Conservation (phyloP, 1,140 invertebrate genomes). For the Charaxes varanes region DNA sequence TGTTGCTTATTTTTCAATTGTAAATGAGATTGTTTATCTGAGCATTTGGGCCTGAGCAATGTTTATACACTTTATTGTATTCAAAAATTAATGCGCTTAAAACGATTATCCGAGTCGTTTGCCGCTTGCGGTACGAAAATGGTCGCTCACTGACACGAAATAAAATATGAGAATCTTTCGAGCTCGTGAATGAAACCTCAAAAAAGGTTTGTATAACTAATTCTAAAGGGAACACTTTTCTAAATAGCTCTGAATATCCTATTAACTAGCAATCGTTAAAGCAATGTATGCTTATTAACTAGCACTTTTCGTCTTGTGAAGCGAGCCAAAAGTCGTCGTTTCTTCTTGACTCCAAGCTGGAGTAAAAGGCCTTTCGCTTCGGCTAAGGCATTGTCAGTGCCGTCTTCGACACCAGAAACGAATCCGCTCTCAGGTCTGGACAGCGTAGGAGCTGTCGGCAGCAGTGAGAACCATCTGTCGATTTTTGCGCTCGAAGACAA, state of each 20-base stretch:
- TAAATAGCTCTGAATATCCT: conserved; percentile 1
- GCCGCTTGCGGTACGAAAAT: no score
- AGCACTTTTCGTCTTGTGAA: conserved; percentile 75
- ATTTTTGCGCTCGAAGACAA: conserved; percentile 82
- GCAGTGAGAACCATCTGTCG: conserved; percentile 82
- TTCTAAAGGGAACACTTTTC: no score
- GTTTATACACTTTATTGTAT: no score
- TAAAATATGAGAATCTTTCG: no score
- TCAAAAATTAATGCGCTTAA: no score
- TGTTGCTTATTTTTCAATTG: no score
- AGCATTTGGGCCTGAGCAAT: no score
- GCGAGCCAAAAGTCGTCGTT: conserved; percentile 77
- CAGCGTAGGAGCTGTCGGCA: conserved; percentile 76
- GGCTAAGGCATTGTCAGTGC: conserved; percentile 53
- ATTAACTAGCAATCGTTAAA: conserved; percentile 27
- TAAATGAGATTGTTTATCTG: no score
- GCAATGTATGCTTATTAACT: conserved; percentile 58
- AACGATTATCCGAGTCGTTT: no score
- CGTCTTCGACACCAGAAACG: conserved; percentile 77
- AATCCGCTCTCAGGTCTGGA: conserved; percentile 83
- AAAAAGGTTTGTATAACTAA: no score
- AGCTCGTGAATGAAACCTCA: no score
- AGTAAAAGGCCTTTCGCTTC: conserved; percentile 71
- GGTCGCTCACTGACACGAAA: no score
- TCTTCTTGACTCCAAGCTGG: conserved; percentile 79